Conservation (phyloP, 2,797 vertebrate genomes). For the Anolis apletophallus region DNA sequence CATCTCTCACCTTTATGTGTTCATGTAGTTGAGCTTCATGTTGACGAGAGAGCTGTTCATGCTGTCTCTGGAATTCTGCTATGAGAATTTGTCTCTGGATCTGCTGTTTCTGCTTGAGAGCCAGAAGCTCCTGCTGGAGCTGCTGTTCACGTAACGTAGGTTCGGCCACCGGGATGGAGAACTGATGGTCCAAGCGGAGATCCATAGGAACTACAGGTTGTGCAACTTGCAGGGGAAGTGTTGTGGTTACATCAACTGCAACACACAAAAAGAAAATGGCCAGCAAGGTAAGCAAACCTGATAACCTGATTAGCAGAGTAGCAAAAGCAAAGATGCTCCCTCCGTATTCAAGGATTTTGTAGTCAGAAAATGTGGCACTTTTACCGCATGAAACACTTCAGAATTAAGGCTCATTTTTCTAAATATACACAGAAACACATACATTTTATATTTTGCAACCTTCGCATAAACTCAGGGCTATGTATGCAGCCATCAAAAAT, state of each 20-base stretch:
- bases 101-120: constrained; percentile 97
- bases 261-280: constrained; percentile 7
- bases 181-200: constrained; percentile 90
- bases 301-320: not conserved
- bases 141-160: constrained; percentile 88
- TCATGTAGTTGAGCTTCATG: constrained; percentile 97
- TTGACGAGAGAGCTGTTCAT: constrained; percentile 96
- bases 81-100: constrained; percentile 98
- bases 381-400: not conserved
- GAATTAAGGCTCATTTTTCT: not conserved
- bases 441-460: not conserved
- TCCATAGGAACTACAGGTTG: constrained; percentile 94
- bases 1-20: constrained; percentile 88
- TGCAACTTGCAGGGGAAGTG: constrained; percentile 91
- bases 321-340: not conserved
- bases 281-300: not conserved
- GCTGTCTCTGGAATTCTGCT: constrained; percentile 96
- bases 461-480: not conserved
- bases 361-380: not conserved
- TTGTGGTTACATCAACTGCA: constrained; percentile 89
- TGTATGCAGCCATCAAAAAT: not conserved
- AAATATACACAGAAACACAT: not conserved
- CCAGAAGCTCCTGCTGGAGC: constrained; percentile 95
- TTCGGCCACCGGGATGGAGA: constrained; percentile 78
- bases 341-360: not conserved